Conservation (phyloP, 2,797 vertebrate species). For the Siniperca obscura region DNA sequence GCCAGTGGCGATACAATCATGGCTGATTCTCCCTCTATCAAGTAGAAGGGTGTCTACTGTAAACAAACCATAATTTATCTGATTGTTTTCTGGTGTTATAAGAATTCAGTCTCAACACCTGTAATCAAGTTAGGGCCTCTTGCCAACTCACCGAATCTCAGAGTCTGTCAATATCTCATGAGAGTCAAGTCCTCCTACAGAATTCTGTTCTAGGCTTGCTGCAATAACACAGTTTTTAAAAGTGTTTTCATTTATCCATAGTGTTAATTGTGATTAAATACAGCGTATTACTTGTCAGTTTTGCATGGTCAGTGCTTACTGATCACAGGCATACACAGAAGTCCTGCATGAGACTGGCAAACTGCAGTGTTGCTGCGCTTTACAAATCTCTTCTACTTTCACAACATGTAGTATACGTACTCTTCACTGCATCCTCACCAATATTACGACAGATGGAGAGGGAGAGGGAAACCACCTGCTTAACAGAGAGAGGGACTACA, state of each 20-base stretch:
- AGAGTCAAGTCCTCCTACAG: not conserved
- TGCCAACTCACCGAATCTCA: not conserved
- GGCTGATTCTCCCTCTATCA: not conserved
- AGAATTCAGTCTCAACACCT: slow-evolving; percentile 11
- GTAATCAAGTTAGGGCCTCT: not conserved
- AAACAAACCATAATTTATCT: not conserved
- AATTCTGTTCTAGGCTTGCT: not conserved
- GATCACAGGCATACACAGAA: not conserved
- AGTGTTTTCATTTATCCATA: not conserved
- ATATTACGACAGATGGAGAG: slow-evolving; percentile 1
- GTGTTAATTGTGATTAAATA: not conserved
- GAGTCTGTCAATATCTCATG: not conserved
- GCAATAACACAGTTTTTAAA: not conserved
- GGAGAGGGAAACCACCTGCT: slow-evolving; percentile 3
- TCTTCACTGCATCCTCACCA: not conserved
- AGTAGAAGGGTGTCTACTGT: not conserved
- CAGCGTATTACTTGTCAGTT: not conserved
- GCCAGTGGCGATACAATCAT: not conserved
- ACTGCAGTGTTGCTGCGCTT: not conserved
- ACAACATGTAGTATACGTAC: not conserved
- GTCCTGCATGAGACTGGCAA: not conserved
- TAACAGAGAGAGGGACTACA: not conserved
- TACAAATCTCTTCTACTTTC: not conserved
- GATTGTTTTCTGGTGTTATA: not conserved
- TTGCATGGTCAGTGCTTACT: not conserved